Evolutionary conservation across 2,797 vertebrate species (phyloP).

Genomic region (Anabacerthia variegaticeps): DNA sequence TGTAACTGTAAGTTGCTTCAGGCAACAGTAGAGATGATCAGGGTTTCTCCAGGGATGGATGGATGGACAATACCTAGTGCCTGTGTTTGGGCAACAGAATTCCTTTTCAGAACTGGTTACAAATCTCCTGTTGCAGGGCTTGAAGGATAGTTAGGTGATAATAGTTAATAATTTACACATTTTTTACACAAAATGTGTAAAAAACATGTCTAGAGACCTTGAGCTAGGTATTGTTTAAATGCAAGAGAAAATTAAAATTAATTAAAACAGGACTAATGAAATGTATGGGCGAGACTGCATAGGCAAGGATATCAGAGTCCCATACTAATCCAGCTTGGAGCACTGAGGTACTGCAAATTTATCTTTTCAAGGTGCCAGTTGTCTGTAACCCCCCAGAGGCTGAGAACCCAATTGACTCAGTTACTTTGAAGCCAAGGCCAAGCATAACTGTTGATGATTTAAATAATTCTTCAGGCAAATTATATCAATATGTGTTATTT

Average conservation of each 20-base stretch:
- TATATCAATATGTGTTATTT: background rate
- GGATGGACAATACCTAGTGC: background rate
- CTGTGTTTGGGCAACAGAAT: background rate
- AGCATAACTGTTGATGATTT: background rate
- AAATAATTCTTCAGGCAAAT: background rate
- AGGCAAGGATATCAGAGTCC: background rate
- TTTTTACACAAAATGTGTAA: background rate
- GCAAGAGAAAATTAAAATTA: background rate
- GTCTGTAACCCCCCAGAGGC: background rate
- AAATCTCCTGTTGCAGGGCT: background rate
- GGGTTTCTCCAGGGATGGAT: background rate
- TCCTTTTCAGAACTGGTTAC: background rate
- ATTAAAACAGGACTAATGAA: background rate
- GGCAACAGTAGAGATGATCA: background rate
- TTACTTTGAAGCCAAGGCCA: background rate
- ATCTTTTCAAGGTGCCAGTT: background rate
- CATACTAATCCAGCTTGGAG: background rate
- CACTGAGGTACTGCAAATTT: background rate
- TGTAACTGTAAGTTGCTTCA: slow-evolving; percentile 3
- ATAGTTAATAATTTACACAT: background rate
- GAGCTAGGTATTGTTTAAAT: background rate
- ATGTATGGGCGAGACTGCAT: background rate
- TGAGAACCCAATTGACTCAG: background rate
- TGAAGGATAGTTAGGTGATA: background rate
- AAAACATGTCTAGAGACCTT: background rate